Evolutionary conservation across 2,797 vertebrate species (phyloP).

Genomic region (Morus bassanus): DNA sequence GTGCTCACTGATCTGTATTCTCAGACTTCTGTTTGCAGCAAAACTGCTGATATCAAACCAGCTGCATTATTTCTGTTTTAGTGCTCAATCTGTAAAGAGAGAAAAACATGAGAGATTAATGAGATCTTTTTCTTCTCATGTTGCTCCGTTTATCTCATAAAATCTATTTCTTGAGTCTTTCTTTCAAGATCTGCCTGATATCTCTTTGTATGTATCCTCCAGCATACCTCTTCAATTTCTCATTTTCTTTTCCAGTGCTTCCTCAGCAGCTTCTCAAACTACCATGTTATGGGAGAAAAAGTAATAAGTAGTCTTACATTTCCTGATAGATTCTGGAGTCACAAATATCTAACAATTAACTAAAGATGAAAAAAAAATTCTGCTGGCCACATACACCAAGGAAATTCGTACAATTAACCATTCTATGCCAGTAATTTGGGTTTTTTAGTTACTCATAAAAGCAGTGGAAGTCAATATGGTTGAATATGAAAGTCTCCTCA

Average conservation of each 20-base stretch:
- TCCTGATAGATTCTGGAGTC: constrained; percentile 35
- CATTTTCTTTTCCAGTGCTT: constrained; percentile 46
- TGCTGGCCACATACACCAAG: not conserved
- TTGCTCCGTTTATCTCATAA: constrained; percentile 53
- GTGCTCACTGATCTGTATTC: constrained; percentile 12
- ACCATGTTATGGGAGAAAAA: constrained; percentile 49
- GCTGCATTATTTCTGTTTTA: constrained; percentile 60
- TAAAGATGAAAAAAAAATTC: not conserved
- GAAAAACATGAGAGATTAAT: constrained; percentile 63
- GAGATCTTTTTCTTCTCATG: constrained; percentile 44
- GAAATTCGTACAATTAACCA: not conserved
- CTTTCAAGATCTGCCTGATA: constrained; percentile 39
- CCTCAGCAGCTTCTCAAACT: constrained; percentile 48
- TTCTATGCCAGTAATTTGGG: not conserved
- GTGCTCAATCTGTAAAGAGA: constrained; percentile 31
- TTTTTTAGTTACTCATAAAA: not conserved
- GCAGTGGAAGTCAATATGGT: not conserved
- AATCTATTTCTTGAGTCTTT: constrained; percentile 53
- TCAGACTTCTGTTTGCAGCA: constrained; percentile 23
- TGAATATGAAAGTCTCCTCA: not conserved
- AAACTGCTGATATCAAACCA: constrained; percentile 57
- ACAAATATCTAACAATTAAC: constrained; percentile 21
- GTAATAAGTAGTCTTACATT: constrained; percentile 68
- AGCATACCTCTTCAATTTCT: constrained; percentile 43
- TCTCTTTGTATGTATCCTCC: constrained; percentile 35